Percentiles rank a stretch among this genome's conserved stretches.
Evolutionary conservation across 2,113 vertebrate genomes (phyloP).

Genomic region (Myxocyprinus asiaticus): DNA sequence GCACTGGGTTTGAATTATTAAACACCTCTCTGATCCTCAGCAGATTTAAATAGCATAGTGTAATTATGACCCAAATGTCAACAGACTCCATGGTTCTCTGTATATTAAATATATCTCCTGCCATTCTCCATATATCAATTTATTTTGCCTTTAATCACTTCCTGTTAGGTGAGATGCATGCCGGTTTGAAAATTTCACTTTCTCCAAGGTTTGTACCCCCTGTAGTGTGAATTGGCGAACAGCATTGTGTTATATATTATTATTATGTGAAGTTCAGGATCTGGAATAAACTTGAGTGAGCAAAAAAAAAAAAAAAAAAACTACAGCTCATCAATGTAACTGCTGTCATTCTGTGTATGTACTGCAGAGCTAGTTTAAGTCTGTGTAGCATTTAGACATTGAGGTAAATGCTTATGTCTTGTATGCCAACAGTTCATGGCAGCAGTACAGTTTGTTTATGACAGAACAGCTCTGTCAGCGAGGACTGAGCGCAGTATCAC

Average conservation of each 20-base stretch:
- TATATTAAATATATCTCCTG: conserved; percentile 22
- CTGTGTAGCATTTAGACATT: neutral
- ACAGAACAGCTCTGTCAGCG: conserved; percentile 16
- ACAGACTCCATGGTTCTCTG: conserved; percentile 27
- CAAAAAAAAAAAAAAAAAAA: too few relatives aligned
- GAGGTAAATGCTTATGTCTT: neutral
- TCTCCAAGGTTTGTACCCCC: too few relatives aligned
- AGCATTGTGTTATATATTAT: too few relatives aligned
- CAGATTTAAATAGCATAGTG: conserved; percentile 46
- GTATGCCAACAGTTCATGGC: neutral
- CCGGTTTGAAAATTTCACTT: neutral
- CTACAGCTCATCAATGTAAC: too few relatives aligned
- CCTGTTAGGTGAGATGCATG: neutral
- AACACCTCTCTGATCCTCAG: conserved; percentile 45
- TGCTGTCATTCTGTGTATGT: neutral
- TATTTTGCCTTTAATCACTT: conserved; percentile 19
- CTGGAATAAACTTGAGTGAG: neutral
- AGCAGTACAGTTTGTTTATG: neutral
- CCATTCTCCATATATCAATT: conserved; percentile 21
- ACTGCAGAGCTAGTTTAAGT: neutral
- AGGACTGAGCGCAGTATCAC: neutral
- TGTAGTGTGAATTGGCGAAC: neutral
- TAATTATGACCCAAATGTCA: conserved; percentile 42
- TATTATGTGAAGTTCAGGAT: too few relatives aligned
- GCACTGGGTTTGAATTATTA: conserved; percentile 55